phyloP scores from a whole-genome alignment of 2,113 vertebrate species.

The Varanus salvator region DNA sequence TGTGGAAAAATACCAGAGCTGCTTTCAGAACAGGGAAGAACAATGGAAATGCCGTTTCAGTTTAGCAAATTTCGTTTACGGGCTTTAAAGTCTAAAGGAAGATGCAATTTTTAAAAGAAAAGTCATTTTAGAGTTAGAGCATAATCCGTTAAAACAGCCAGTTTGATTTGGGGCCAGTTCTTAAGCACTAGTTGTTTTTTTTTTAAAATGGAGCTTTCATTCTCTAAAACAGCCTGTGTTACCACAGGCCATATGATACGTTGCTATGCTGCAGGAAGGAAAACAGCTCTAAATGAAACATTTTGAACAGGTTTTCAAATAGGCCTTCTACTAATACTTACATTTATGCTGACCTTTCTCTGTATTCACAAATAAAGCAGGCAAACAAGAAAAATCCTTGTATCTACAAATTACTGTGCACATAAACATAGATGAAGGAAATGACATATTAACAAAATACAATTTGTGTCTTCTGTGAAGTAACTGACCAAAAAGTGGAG shows the following conservation, averaged over 20 bases:
- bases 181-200: slow-evolving; percentile 26
- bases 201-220: not conserved
- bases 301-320: slow-evolving; percentile 48
- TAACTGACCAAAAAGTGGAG: not conserved
- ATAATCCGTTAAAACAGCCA: not conserved
- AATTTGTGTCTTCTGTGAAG: not conserved
- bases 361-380: not conserved
- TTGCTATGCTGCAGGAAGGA: not conserved
- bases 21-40: slow-evolving; percentile 35
- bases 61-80: slow-evolving; percentile 55
- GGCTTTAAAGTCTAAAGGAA: slow-evolving; percentile 35
- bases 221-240: slow-evolving; percentile 4
- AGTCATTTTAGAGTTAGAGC: slow-evolving; percentile 10
- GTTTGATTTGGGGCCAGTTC: slow-evolving; percentile 43
- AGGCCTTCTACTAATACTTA: not conserved
- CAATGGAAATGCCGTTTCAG: rapidly evolving
- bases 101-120: slow-evolving; percentile 65
- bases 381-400: not conserved
- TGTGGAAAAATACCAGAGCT: slow-evolving; percentile 56
- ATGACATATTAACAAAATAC: slow-evolving; percentile 24
- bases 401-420: not conserved
- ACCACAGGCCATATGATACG: slow-evolving; percentile 40
- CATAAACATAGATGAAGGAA: not conserved
- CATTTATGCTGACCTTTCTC: slow-evolving; percentile 4
- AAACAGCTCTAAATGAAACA: slow-evolving; percentile 34